Base-by-base conservation (phyloP, 2,113 vertebrate species). In the Podilymbus podiceps region DNA sequence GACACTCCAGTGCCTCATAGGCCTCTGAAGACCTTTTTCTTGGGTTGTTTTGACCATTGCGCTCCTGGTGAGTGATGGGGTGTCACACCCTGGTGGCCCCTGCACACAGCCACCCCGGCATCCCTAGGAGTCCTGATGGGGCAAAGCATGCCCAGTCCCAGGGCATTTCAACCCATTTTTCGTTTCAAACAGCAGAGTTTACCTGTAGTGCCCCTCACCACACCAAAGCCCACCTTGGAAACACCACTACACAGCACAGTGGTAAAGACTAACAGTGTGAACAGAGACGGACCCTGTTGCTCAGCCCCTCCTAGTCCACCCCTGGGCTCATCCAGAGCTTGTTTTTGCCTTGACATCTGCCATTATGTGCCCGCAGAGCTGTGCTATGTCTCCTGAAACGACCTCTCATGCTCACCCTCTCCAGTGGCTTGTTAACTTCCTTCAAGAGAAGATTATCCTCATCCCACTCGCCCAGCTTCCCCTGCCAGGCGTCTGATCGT, bases 191-290 rank as follows among this genome's bases (percentile, higher is more conserved):
- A 40, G 12, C 33, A 85, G 59, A 74, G 8, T 52, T n/a, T 44
- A 42, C 27, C 49, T 59, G 10, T 0, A 66, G 62, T 6, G 28
- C 15, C 16, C 35, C 64, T 35, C 49, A 52, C 21, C 38, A 44
- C 47, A 50, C 31, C 23, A 55, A 58, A 53, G 25, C 23, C 63
- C 73, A 58, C 22, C 52, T 9, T 50, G 20, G 33, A 89, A 78
- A 23, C 47, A 35, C 10, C 3, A 2, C 38, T 40, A 30, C 0
- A 1, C 8, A 78, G 64, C 64, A 46, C 56, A 49, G 9, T 2
- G 27, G 31, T 38, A 18, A 91, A 84, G 69, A 64, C 31, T 31
- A 59, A 58, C 2, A 1, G 7, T 7, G 22, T 35, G 21, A 92
- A 42, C 33, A 20, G 50, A 46, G n/a, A 58, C 7, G 17, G 15